Conservation (phyloP, 1,140 invertebrate genomes). For the Propsilocerus akamusi region DNA sequence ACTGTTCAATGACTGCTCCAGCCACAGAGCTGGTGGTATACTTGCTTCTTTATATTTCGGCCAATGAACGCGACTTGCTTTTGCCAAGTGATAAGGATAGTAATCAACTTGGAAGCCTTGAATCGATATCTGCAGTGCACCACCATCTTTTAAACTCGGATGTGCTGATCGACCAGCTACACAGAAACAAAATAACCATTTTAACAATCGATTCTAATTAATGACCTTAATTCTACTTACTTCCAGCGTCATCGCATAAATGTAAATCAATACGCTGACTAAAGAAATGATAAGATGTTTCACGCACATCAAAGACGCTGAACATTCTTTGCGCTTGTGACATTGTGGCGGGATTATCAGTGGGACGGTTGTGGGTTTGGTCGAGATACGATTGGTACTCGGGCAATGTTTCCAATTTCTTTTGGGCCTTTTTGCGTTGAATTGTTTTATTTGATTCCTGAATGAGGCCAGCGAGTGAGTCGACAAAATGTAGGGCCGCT, state of each 20-base stretch:
- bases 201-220: background rate
- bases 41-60: constrained; percentile 43
- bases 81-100: constrained; percentile 91
- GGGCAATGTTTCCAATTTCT: constrained; percentile 72
- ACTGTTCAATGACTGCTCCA: constrained; percentile 41
- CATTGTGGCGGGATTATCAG: constrained; percentile 25
- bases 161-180: constrained; percentile 61
- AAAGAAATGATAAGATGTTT: constrained; percentile 95
- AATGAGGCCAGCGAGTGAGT: constrained; percentile 72
- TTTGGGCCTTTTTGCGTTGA: constrained; percentile 70
- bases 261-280: constrained; percentile 90
- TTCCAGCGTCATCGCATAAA: constrained; percentile 87
- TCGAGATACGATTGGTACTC: constrained; percentile 60
- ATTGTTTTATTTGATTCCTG: constrained; percentile 64
- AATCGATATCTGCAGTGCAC: constrained; percentile 83
- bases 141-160: constrained; percentile 71
- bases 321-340: constrained; percentile 50
- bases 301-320: constrained; percentile 77
- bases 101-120: constrained; percentile 83
- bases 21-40: constrained; percentile 46
- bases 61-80: constrained; percentile 75
- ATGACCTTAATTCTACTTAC: constrained; percentile 29
- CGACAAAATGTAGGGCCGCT: constrained; percentile 84
- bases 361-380: constrained; percentile 32
- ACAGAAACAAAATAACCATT: constrained; percentile 9